Base-by-base conservation (phyloP, 2,888 invertebrate genomes). In the Agriopis aurantiaria region DNA sequence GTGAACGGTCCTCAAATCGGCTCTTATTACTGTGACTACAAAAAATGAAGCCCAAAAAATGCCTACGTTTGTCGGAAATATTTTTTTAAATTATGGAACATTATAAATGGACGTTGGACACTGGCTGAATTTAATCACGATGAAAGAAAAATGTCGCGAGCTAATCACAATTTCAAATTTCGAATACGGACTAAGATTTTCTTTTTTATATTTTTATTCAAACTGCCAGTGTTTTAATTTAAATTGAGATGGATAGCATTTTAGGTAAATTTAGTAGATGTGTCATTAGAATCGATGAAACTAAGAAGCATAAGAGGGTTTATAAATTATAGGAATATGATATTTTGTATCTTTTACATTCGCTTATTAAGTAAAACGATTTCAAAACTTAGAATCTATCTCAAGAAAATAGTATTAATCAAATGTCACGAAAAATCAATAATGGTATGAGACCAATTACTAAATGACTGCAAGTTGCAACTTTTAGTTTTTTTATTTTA, bases 131-230 rank as follows among this genome's bases (percentile, higher is more conserved):
- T 43, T 53, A 62, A 62, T 62, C 45, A 14, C 41, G 51, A 40
- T 23, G 58, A 45, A 52, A 62, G 51, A 45, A 52, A 51, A 62
- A 62, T 45, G 53, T 45, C 43, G 45, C 53, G 8, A 51, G n/a
- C 61, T 49, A 8, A 45, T 53, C 45, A 45, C 23, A 62, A 62
- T 62, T 62, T 62, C 45, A 62, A 53, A 61, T 61, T 48, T 49
- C 8, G 59, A 60, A 40, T 8, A 33, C n/a, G 43, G 9, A 17
- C 11, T 43, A 43, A 6, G 7, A 4, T 45, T 17, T 56, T 43
- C 45, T 57, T 46, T 58, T 56, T 4, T 43, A 12, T 7, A 5
- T 41, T 45, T 17, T 10, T 11, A 11, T 0, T 12, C 3, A 23
- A n/a, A 8, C 11, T 45, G 58, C 23, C 17, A 45, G 57, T 57